phyloP scores from a whole-genome alignment of 2,888 invertebrate genomes.

The Morpho achilles region DNA sequence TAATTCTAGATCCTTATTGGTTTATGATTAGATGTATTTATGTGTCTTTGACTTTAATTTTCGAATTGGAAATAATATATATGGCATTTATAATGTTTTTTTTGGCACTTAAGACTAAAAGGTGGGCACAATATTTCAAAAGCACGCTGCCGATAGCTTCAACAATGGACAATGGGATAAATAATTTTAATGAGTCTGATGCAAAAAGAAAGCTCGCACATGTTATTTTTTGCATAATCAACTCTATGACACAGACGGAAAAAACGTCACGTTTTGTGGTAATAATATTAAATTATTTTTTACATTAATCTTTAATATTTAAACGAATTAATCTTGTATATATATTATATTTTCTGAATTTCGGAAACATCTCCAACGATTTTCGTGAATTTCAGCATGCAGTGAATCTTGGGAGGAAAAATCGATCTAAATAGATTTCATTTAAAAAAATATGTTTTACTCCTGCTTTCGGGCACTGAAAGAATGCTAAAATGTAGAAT shows the following conservation, averaged over 20 bases:
- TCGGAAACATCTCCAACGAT: no score
- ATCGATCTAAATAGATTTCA: no score
- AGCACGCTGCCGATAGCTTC: neutral
- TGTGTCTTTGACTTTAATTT: conserved; percentile 23
- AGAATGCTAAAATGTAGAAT: no score
- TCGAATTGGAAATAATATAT: conserved; percentile 31
- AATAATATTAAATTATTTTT: neutral
- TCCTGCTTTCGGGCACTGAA: no score
- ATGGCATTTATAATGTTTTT: conserved; percentile 22
- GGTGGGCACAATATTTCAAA: conserved; percentile 17
- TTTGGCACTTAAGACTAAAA: conserved; percentile 25
- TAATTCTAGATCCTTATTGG: conserved; percentile 1
- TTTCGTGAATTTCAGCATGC: no score
- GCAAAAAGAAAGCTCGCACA: neutral
- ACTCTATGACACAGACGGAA: neutral
- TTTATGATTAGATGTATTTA: conserved; percentile 15
- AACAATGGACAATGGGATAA: neutral
- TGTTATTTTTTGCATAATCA: neutral
- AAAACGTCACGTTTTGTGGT: neutral
- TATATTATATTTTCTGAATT: no score
- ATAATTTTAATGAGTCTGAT: neutral
- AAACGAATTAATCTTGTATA: no score
- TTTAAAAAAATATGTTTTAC: no score
- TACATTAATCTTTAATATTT: no score
- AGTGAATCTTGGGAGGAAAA: no score